Evolutionary conservation across 2,888 invertebrate genomes (phyloP), one percentile per base, ranked within the genome.

Genomic region (Pseudolycoriella hygida): DNA sequence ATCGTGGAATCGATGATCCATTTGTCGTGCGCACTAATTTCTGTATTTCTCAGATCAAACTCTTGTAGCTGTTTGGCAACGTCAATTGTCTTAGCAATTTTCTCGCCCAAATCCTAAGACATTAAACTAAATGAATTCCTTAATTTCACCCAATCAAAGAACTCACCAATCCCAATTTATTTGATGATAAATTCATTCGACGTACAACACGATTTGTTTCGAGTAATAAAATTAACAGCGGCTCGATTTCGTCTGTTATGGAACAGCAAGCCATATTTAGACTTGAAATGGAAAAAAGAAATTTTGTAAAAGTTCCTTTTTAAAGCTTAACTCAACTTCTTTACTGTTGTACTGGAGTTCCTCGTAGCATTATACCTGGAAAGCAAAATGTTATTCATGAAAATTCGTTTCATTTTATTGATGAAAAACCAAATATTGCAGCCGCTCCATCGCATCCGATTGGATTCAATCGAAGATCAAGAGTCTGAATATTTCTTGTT

Each of bases 361-460:
- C 25, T 25, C 8, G 25, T 25, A 25, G 8, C 25, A 25, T 25
- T 25, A 25, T 25, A 8, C 25, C 25, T 25, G 25, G n/a, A n/a
- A n/a, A n/a, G n/a, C n/a, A n/a, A n/a, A 25, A 25, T 25, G 25
- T 25, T n/a, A n/a, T n/a, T n/a, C n/a, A n/a, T n/a, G n/a, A n/a
- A n/a, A n/a, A n/a, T n/a, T n/a, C n/a, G n/a, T n/a, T n/a, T n/a
- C n/a, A n/a, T n/a, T n/a, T n/a, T n/a, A 18, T n/a, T 5, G 6
- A 3, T 5, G 25, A 41, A 30, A 15, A n/a, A 25, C 25, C 25
- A 8, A 25, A 25, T 44, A 65, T 57, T 32, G 61, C 59, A 1
- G 60, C 59, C 1, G 59, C 59, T 2, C 65, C 65, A 46, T 64
- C 64, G 12, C 61, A 60, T 38, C 58, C 56, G 20, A 65, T 62